Base-by-base conservation (phyloP, 2,113 vertebrate genomes). In the Ceyx margarethae region DNA sequence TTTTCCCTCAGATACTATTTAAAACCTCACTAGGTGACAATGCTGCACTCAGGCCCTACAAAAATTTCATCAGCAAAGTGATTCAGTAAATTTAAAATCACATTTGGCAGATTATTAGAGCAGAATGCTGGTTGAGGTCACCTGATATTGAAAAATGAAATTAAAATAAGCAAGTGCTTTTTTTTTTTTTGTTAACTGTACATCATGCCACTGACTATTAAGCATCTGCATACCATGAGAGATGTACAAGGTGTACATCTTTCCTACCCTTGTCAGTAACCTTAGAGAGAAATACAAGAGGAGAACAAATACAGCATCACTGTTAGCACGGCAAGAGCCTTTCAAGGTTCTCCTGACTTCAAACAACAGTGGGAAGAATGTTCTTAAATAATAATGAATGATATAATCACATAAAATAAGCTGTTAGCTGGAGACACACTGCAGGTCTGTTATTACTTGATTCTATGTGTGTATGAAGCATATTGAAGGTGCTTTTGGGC, bases 51-150 rank as follows among this genome's bases (percentile, higher is more conserved):
- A 87, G 46, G 4, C 9, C 80, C 28, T 51, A 46, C 60, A 86
- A 95, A 92, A 83, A 66, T 43, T 33, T 69, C 56, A 87, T 92
- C 66, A 71, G 61, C 71, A 50, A 86, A 90, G 33, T 71, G 17
- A 86, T 95, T 72, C 85, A 43, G 17, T 53, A 58, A 51, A 42
- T 62, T 87, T 76, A 69, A 96, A 91, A 40, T 53, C 56, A 42
- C 83, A 80, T 85, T 72, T 72, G 37, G 11, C 12, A 71, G 16
- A 22, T 4, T 87, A 3, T 65, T 77, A 75, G 31, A 40, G 45
- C 20, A 90, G 23, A 90, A 66, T 15, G 23, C 2, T 50, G 51
- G 11, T 11, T 61, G 29, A 51, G 4, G 29, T 57, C 40, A 90
- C 19, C 67, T 71, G 33, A 45, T 90, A 58, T 73, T 74, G 50